phyloP scores from a whole-genome alignment of 2,888 invertebrate species.

The Melanotus villosus region DNA sequence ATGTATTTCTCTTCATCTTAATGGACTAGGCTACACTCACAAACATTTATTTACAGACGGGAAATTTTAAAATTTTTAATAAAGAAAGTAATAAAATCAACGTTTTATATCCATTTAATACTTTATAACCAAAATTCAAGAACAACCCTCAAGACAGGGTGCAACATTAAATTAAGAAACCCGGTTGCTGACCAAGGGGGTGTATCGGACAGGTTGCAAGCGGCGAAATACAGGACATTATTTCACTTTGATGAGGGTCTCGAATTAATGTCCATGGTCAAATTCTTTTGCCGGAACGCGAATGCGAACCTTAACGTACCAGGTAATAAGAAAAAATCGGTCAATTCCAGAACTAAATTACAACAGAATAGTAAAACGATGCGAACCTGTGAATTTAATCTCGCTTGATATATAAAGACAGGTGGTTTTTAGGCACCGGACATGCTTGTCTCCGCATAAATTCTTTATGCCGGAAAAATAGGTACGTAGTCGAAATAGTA shows the following conservation, averaged over 20 bases:
- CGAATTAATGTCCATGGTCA: slow-evolving; percentile 64
- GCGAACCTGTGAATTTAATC: slow-evolving; percentile 61
- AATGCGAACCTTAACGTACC: slow-evolving; percentile 42
- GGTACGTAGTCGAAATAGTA: background rate
- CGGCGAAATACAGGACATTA: slow-evolving; percentile 60
- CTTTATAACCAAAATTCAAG: slow-evolving; percentile 9
- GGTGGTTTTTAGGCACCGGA: slow-evolving; percentile 60
- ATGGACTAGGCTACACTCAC: background rate
- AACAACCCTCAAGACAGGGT: slow-evolving; percentile 44
- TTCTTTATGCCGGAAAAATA: slow-evolving; percentile 16
- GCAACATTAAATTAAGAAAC: slow-evolving; percentile 46
- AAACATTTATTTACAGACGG: no score
- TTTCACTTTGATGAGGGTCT: slow-evolving; percentile 67
- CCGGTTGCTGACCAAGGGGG: slow-evolving; percentile 53
- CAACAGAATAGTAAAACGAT: slow-evolving; percentile 48
- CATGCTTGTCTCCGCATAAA: slow-evolving; percentile 47
- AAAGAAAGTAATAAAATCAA: no score
- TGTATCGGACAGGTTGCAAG: slow-evolving; percentile 59
- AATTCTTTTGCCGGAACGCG: slow-evolving; percentile 50
- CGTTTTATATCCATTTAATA: slow-evolving; percentile 1
- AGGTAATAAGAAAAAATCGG: slow-evolving; percentile 27
- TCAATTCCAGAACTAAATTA: slow-evolving; percentile 47
- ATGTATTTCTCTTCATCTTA: slow-evolving; percentile 4
- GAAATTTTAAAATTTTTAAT: no score
- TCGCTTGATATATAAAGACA: slow-evolving; percentile 61